phyloP scores from a whole-genome alignment of 2,113 vertebrate genomes.

The Paradisaea rubra region DNA sequence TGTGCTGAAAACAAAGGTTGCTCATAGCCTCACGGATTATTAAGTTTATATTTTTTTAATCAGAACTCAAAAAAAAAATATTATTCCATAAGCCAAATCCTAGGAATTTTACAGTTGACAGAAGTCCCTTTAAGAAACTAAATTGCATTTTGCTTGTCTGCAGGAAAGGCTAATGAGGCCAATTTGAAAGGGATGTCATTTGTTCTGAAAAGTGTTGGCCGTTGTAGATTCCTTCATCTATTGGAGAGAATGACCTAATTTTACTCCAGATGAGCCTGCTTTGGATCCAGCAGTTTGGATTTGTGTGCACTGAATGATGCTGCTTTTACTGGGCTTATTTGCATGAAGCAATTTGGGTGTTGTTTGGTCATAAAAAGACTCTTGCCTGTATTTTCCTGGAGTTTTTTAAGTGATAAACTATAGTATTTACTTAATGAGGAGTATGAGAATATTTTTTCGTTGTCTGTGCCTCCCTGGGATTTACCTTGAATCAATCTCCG shows the following conservation, averaged over 20 bases:
- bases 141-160: conserved; percentile 19
- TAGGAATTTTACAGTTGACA: conserved; percentile 42
- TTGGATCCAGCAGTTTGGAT: not conserved
- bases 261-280: conserved; percentile 15
- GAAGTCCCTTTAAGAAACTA: conserved; percentile 10
- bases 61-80: conserved; percentile 18
- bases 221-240: not conserved
- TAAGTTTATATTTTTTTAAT: conserved; percentile 19
- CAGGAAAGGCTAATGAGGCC: conserved; percentile 25
- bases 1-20: conserved; percentile 29
- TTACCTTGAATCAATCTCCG: not conserved
- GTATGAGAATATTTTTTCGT: not conserved
- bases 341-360: conserved; percentile 4
- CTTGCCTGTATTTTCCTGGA: not conserved
- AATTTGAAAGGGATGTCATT: conserved; percentile 5
- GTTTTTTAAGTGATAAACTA: not conserved
- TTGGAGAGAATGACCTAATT: conserved; percentile 4
- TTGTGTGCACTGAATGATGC: not conserved
- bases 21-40: conserved; percentile 2
- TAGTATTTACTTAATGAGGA: not conserved
- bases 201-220: not conserved
- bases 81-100: not conserved
- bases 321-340: not conserved
- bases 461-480: not conserved
- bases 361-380: not conserved